phyloP scores from a whole-genome alignment of 2,797 vertebrate species.

The Myotis planiceps region DNA sequence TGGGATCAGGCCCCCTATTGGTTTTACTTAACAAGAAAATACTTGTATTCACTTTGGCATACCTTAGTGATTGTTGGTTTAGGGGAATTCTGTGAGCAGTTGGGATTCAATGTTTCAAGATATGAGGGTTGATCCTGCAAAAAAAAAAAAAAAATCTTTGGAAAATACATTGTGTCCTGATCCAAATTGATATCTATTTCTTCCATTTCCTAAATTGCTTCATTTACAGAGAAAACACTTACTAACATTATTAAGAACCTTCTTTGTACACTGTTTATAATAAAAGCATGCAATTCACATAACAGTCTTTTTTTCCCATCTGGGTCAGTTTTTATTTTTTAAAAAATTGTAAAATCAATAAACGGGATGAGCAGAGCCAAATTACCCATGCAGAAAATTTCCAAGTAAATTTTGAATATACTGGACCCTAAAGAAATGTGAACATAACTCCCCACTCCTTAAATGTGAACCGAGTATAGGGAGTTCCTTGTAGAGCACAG shows the following conservation, averaged over 20 bases:
- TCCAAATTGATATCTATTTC: neutral
- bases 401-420: neutral
- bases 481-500: neutral
- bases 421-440: neutral
- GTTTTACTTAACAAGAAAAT: conserved; percentile 31
- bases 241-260: neutral
- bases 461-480: neutral
- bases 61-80: conserved; percentile 11
- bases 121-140: neutral
- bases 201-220: neutral
- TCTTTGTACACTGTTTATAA: neutral
- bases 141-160: neutral
- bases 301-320: neutral
- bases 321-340: neutral
- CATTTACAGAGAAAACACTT: neutral
- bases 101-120: neutral
- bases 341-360: neutral
- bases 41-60: neutral
- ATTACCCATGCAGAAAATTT: neutral
- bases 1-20: neutral
- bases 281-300: neutral
- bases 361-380: neutral
- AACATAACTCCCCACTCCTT: too few relatives aligned
- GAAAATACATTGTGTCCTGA: neutral
- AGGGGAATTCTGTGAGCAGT: conserved; percentile 1